Evolutionary conservation across 2,888 invertebrate genomes (phyloP), one percentile per base, ranked within the genome.

Genomic region (Ennomos quercinarius): DNA sequence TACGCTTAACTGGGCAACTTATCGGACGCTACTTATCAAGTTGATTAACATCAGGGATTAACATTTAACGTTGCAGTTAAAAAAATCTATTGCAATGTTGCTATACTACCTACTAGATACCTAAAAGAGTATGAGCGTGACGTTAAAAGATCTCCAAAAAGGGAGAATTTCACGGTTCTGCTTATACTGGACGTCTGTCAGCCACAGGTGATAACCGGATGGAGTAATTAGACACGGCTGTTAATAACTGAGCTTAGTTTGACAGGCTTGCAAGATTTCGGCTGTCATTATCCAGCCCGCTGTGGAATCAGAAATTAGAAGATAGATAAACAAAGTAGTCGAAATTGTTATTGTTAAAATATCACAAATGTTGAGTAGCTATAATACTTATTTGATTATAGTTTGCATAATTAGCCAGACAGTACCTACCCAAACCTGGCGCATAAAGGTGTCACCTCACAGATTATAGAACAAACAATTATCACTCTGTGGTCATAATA

Each of bases 191-290:
- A 58, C 57, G 68, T 70, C 77, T 85, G 91, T 91, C 91, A 92
- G 87, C 76, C 76, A 86, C 91, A 92, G 91, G 91, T 92, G 91
- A 89, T 89, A 86, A 80, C 84, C 74, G 83, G 81, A 81, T 83
- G 80, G 82, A 83, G 89, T 90, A 91, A 92, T 91, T 91, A 92
- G 83, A 86, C 88, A 84, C 79, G 86, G 75, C 77, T 79, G 87
- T 84, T 90, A 88, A 88, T 91, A 87, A 86, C 82, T 74, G 78
- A 75, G 78, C 77, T 77, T 80, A 87, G 81, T 89, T 89, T 87
- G 89, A 85, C 83, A 81, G 69, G 80, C 68, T 73, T 67, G 69
- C 68, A 60, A 67, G 61, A 57, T 58, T 61, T 57, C 42, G 50
- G 45, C 70, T 68, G 70, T 72, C 71, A 61, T 39, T 54, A 38